phyloP scores from a whole-genome alignment of 2,888 invertebrate genomes.

The Scaptomyza polygonia region DNA sequence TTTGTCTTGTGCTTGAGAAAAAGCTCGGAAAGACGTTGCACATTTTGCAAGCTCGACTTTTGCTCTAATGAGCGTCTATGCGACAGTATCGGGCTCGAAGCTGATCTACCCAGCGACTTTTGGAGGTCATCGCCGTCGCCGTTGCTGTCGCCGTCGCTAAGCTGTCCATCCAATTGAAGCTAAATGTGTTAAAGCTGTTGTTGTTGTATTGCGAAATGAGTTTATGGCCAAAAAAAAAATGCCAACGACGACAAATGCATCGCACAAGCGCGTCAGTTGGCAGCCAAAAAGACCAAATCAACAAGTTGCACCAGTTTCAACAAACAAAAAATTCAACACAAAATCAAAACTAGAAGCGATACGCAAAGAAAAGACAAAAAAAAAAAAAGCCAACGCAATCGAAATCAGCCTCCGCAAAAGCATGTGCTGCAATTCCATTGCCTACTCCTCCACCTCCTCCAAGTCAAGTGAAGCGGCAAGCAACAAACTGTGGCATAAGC shows the following conservation, averaged over 20 bases:
- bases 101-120: constrained; percentile 61
- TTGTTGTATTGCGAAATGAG: constrained; percentile 65
- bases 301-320: constrained; percentile 70
- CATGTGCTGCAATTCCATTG: constrained; percentile 47
- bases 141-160: constrained; percentile 60
- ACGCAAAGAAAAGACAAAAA: constrained; percentile 30
- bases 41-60: constrained; percentile 63
- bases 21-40: constrained; percentile 68
- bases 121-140: constrained; percentile 73
- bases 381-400: constrained; percentile 27
- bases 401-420: constrained; percentile 52
- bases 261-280: constrained; percentile 46
- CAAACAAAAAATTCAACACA: constrained; percentile 19
- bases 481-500: constrained; percentile 55
- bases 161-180: constrained; percentile 74
- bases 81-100: constrained; percentile 21
- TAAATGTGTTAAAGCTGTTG: constrained; percentile 47
- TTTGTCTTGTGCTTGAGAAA: constrained; percentile 56
- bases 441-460: constrained; percentile 6
- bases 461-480: constrained; percentile 54
- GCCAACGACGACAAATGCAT: constrained; percentile 66
- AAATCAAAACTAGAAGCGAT: constrained; percentile 40
- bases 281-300: constrained; percentile 46
- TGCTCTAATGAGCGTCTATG: constrained; percentile 73
- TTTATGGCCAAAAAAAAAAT: constrained; percentile 68